Evolutionary conservation across 2,888 invertebrate species (phyloP).

Genomic region (Drosophila hawaiiensis): DNA sequence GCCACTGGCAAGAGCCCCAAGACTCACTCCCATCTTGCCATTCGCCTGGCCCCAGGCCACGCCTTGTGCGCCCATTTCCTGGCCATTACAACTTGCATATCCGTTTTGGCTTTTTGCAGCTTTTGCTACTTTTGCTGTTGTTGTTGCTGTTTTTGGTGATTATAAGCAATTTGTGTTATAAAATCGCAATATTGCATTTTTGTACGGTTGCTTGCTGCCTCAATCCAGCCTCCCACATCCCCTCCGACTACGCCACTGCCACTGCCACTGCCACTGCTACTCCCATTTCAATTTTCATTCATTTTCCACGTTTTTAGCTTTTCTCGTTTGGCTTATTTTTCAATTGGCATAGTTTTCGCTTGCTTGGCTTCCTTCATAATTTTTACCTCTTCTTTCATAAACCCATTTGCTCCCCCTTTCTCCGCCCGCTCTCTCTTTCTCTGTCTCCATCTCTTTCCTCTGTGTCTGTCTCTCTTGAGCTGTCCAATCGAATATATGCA

Average conservation of each 20-base stretch:
- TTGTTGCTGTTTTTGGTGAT: conserved; percentile 56
- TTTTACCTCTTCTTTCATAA: neutral
- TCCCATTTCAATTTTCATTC: conserved; percentile 12
- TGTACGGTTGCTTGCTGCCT: conserved; percentile 29
- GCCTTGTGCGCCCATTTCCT: conserved; percentile 60
- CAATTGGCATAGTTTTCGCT: conserved; percentile 74
- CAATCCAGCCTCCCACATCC: conserved; percentile 11
- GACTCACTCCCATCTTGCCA: neutral
- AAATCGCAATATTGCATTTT: conserved; percentile 79
- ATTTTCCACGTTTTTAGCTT: conserved; percentile 53
- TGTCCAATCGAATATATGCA: neutral
- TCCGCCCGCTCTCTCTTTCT: neutral
- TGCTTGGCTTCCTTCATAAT: conserved; percentile 46
- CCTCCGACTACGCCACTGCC: neutral
- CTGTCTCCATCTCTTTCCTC: neutral
- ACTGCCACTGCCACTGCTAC: neutral
- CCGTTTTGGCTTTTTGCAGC: conserved; percentile 57
- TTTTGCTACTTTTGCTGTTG: conserved; percentile 18
- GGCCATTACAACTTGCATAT: conserved; percentile 76
- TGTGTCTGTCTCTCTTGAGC: neutral
- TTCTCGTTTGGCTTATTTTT: conserved; percentile 71
- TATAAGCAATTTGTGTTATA: conserved; percentile 78
- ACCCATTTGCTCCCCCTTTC: neutral
- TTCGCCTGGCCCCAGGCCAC: conserved; percentile 1
- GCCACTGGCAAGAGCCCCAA: neutral